Evolutionary conservation across 2,113 vertebrate species (phyloP).

Genomic region (Ictidomys tridecemlineatus): DNA sequence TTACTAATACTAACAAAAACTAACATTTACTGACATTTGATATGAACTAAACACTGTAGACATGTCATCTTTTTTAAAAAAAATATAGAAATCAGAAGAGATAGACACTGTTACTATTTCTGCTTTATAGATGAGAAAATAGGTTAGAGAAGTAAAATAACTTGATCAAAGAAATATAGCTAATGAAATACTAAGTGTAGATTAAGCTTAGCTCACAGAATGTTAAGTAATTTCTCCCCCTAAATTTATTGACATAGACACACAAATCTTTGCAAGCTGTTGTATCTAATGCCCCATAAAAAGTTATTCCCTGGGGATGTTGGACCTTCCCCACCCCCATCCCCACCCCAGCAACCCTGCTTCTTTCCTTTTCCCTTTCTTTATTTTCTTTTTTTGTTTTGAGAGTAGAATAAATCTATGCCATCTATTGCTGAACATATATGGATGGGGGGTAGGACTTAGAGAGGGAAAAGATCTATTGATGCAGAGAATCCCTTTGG

Average conservation of each 20-base stretch:
- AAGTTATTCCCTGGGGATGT: background rate
- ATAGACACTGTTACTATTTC: too few species aligned
- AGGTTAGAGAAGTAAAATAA: background rate
- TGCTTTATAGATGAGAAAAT: background rate
- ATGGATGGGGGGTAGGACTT: background rate
- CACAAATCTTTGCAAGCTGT: background rate
- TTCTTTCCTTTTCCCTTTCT: background rate
- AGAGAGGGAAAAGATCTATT: background rate
- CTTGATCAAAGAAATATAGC: background rate
- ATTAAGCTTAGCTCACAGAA: background rate
- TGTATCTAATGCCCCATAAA: background rate
- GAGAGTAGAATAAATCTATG: background rate
- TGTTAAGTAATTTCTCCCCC: background rate
- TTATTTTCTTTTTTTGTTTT: background rate
- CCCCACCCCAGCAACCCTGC: too few species aligned
- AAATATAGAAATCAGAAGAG: background rate
- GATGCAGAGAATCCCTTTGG: background rate
- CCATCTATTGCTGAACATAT: background rate
- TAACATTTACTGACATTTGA: slow-evolving; percentile 18
- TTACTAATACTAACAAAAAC: slow-evolving; percentile 25
- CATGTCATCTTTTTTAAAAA: background rate
- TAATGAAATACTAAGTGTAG: background rate
- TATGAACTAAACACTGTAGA: background rate
- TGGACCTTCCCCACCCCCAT: background rate
- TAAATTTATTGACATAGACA: background rate